Conservation (phyloP, 2,113 vertebrate species). For the Desmodus rotundus region DNA sequence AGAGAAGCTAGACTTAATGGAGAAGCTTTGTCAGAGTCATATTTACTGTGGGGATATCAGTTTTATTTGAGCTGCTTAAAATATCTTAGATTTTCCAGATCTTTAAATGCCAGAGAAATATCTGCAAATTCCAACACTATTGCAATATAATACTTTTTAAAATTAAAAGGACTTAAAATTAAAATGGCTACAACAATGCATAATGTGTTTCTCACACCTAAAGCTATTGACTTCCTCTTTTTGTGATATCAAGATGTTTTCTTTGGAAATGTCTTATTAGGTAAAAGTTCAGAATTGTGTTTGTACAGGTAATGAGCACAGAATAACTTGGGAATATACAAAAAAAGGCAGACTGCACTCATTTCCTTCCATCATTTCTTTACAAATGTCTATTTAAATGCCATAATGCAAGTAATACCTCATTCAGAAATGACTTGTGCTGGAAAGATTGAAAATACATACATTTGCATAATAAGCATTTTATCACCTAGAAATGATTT, state of each 20-base stretch:
- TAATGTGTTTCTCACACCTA: not conserved
- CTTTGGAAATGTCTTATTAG: not conserved
- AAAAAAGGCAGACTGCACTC: not conserved
- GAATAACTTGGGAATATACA: not conserved
- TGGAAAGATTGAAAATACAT: not conserved
- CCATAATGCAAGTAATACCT: not conserved
- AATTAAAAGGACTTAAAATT: not conserved
- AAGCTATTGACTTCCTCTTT: not conserved
- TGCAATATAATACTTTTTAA: not conserved
- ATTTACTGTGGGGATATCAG: not conserved
- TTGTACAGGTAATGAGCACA: not conserved
- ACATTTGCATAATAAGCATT: not conserved
- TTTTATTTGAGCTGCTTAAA: not conserved
- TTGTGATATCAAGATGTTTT: not conserved
- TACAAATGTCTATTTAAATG: not conserved
- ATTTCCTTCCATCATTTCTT: not conserved
- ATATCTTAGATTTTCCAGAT: not conserved
- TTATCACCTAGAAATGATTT: not conserved
- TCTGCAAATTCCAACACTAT: not conserved
- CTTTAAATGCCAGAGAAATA: not conserved
- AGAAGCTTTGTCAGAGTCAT: not conserved
- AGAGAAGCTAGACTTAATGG: not conserved
- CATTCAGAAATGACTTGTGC: not conserved
- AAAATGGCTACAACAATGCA: not conserved
- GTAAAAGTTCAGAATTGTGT: not conserved